phyloP scores from a whole-genome alignment of 2,888 invertebrate species.

The Salpingus planirostris region DNA sequence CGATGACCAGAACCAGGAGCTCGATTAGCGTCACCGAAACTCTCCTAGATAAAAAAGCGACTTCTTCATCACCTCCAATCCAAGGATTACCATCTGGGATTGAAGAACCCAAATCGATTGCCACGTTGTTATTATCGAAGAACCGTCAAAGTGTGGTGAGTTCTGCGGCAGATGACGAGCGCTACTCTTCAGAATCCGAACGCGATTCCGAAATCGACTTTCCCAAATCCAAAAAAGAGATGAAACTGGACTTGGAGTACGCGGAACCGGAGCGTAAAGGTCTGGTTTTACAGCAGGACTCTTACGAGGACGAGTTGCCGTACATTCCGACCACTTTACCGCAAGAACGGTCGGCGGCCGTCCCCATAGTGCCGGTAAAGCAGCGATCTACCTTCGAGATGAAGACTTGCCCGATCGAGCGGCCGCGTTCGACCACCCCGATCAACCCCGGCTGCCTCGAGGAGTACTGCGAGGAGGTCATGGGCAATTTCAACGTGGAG shows the following conservation, averaged over 20 bases:
- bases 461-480: slow-evolving; percentile 52
- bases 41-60: slow-evolving; percentile 6
- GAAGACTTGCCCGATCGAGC: slow-evolving; percentile 61
- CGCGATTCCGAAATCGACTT: slow-evolving; percentile 52
- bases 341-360: slow-evolving; percentile 69
- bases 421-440: slow-evolving; percentile 67
- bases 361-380: slow-evolving; percentile 73
- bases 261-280: slow-evolving; percentile 63
- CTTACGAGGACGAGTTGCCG: slow-evolving; percentile 75
- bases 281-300: slow-evolving; percentile 70
- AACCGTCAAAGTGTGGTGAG: slow-evolving; percentile 4
- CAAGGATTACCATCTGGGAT: no score
- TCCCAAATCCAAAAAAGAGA: slow-evolving; percentile 32
- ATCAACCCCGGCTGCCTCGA: slow-evolving; percentile 62
- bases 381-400: slow-evolving; percentile 54
- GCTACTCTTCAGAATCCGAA: slow-evolving; percentile 58
- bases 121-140: neutral
- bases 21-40: no score
- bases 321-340: slow-evolving; percentile 87
- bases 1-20: no score
- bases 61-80: no score
- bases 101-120: neutral
- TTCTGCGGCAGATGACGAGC: slow-evolving; percentile 42
- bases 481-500: slow-evolving; percentile 28
- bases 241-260: slow-evolving; percentile 43